Conservation (phyloP, 2,888 invertebrate genomes). For the Trachelus iudaicus region DNA sequence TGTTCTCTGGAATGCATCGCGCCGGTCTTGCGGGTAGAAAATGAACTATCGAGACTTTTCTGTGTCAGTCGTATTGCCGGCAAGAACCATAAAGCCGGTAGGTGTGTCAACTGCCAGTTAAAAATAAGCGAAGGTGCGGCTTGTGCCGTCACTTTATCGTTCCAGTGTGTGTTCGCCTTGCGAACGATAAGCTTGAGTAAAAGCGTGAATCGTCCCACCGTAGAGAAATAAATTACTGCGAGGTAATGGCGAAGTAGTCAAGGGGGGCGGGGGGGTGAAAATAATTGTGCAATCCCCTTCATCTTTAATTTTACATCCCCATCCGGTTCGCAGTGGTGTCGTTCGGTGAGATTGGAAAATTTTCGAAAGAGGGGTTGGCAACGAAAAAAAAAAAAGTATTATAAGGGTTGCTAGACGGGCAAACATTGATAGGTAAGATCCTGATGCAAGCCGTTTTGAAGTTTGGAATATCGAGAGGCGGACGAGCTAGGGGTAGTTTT, state of each 20-base stretch:
- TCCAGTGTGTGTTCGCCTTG: slow-evolving; percentile 11
- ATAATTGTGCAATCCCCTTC: not conserved
- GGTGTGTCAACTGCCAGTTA: slow-evolving; percentile 22
- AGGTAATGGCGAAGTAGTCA: not conserved
- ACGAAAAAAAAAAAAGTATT: not conserved
- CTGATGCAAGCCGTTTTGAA: not conserved
- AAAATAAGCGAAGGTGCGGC: slow-evolving; percentile 38
- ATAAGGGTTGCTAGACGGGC: not conserved
- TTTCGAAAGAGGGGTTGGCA: not conserved
- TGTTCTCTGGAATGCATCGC: not conserved
- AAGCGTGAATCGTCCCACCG: not conserved
- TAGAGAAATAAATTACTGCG: not conserved
- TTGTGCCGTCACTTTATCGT: slow-evolving; percentile 31
- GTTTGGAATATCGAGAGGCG: not conserved
- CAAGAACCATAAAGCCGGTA: not conserved
- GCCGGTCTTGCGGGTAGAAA: not conserved
- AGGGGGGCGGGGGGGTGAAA: not conserved
- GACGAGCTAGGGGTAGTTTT: not conserved
- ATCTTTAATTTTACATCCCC: not conserved
- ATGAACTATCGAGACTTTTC: not conserved
- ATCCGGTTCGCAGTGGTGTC: not conserved
- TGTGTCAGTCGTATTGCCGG: not conserved
- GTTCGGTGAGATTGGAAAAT: not conserved
- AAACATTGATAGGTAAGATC: not conserved
- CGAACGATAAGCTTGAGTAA: not conserved